phyloP scores from a whole-genome alignment of 2,113 vertebrate species.

The Phylloscopus whistleri region DNA sequence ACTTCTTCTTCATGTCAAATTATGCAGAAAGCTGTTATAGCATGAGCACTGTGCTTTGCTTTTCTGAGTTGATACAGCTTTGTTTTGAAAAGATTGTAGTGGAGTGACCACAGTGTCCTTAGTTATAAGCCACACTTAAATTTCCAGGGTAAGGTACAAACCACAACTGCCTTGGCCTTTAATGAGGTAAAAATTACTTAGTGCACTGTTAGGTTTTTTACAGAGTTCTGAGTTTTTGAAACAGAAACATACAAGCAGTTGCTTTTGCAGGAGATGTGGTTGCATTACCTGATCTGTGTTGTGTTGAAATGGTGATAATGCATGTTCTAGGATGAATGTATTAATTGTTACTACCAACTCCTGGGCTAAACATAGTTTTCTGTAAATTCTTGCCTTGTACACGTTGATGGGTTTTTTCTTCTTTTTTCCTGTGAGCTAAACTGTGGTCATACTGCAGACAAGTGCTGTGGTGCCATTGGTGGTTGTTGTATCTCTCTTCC shows the following conservation, averaged over 20 bases:
- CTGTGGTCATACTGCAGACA: background rate
- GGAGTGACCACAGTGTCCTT: background rate
- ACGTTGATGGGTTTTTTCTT: background rate
- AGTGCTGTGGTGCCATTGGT: background rate
- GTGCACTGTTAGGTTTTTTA: background rate
- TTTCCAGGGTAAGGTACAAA: background rate
- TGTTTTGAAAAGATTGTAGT: background rate
- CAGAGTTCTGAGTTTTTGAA: background rate
- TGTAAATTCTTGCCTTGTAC: background rate
- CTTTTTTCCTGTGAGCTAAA: background rate
- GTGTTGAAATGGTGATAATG: background rate
- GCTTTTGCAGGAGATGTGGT: background rate
- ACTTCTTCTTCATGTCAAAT: background rate
- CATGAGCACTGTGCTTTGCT: background rate
- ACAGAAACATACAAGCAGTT: background rate
- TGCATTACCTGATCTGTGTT: background rate
- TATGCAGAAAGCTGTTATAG: background rate
- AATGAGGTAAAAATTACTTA: background rate
- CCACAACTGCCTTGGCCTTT: background rate
- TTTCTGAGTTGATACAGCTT: background rate
- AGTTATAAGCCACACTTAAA: background rate
- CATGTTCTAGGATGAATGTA: background rate
- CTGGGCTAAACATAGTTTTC: background rate
- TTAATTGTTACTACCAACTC: background rate
- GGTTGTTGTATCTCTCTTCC: background rate